Percentiles rank a stretch among this genome's conserved stretches.
Evolutionary conservation across 2,888 invertebrate genomes (phyloP).

Genomic region (Liposcelis brunnea): DNA sequence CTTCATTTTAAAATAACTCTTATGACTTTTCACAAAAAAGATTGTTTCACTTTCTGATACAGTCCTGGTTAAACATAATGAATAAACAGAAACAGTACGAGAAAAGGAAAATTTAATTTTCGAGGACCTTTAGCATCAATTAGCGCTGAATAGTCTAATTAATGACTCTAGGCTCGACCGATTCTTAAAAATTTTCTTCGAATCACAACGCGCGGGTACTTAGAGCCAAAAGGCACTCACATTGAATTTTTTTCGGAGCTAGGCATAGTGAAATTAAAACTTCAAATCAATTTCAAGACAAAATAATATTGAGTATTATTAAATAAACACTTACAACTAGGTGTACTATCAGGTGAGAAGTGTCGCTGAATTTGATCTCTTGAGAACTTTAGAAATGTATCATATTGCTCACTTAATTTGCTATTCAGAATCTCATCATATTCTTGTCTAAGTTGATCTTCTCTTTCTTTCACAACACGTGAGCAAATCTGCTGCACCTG

Average conservation of each 20-base stretch:
- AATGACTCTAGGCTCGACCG: neutral
- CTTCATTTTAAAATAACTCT: no score
- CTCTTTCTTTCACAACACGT: slow-evolving; percentile 89
- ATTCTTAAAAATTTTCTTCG: no score
- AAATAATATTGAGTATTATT: no score
- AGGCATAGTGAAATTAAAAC: no score
- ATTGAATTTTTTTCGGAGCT: no score
- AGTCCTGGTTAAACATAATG: neutral
- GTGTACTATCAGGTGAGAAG: slow-evolving; percentile 20
- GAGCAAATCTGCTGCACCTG: slow-evolving; percentile 95
- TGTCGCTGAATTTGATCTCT: slow-evolving; percentile 85
- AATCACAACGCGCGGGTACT: no score
- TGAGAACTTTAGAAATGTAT: slow-evolving; percentile 96
- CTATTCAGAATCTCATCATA: slow-evolving; percentile 84
- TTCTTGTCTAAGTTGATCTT: slow-evolving; percentile 81
- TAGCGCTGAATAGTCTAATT: neutral
- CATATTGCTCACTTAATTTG: slow-evolving; percentile 96
- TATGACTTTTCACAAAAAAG: no score
- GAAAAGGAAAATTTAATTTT: neutral
- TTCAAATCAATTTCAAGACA: no score
- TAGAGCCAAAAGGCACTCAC: no score
- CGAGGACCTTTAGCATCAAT: slow-evolving; percentile 2
- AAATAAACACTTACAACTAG: slow-evolving; percentile 19
- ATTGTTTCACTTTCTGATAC: neutral
- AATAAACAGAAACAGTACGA: neutral